Conservation (phyloP, 2,888 invertebrate species). For the Eupeodes latifasciatus region DNA sequence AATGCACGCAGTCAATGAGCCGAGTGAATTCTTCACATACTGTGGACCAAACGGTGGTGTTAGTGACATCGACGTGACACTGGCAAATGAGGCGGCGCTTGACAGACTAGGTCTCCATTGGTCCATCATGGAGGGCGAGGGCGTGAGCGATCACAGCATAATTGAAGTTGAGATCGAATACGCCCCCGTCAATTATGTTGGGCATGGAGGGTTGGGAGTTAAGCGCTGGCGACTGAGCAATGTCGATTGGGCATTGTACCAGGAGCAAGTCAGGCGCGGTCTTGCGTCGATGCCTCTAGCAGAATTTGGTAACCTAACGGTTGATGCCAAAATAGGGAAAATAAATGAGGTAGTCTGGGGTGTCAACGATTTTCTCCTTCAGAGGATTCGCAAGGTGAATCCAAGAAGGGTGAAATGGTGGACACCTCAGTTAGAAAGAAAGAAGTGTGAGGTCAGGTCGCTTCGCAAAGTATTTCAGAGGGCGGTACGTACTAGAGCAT, state of each 20-base stretch:
- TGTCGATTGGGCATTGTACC: not conserved
- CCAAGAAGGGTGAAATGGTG: not conserved
- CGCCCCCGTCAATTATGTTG: not conserved
- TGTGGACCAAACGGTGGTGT: not conserved
- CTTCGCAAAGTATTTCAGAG: too few species aligned
- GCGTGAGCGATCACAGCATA: not conserved
- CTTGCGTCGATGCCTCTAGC: not conserved
- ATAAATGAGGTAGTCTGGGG: conserved; percentile 2
- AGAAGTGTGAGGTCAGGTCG: too few species aligned
- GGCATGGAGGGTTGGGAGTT: too few species aligned
- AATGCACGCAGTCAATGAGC: conserved; percentile 41
- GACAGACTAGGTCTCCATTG: not conserved
- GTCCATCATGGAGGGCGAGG: not conserved
- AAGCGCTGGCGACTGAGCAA: too few species aligned
- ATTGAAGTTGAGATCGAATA: not conserved
- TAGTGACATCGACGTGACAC: not conserved
- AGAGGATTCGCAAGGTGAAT: not conserved
- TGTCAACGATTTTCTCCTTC: conserved; percentile 7
- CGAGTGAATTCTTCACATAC: conserved; percentile 35
- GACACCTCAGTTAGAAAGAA: not conserved
- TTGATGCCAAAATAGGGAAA: not conserved
- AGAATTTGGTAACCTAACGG: not conserved
- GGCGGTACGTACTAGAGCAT: too few species aligned
- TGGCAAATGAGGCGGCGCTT: not conserved
- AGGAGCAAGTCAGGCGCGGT: not conserved